Evolutionary conservation across 2,888 invertebrate genomes (phyloP).

Genomic region (Drepana falcataria): DNA sequence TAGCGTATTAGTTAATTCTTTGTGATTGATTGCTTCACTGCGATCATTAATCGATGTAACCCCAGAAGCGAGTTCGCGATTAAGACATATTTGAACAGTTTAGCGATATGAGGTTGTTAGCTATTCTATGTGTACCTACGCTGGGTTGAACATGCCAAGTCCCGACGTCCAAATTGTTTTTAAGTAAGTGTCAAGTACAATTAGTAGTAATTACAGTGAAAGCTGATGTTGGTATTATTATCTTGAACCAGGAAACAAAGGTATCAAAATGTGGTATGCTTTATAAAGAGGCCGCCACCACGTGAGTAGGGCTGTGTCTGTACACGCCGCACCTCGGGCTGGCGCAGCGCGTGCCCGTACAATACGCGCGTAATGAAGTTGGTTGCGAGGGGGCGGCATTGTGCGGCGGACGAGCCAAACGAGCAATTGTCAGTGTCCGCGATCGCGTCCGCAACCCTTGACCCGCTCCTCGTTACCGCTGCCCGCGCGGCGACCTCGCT

Average conservation of each 20-base stretch:
- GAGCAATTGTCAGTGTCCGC: conserved; percentile 60
- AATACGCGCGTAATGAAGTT: conserved; percentile 79
- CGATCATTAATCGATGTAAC: conserved; percentile 41
- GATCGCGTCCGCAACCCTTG: conserved; percentile 48
- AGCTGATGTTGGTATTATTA: conserved; percentile 17
- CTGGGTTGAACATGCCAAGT: neutral
- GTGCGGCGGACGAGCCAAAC: conserved; percentile 71
- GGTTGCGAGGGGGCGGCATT: conserved; percentile 72
- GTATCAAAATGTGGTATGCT: conserved; percentile 35
- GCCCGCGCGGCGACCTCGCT: conserved; percentile 29
- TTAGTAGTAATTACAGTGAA: conserved; percentile 10
- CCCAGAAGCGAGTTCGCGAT: conserved; percentile 28
- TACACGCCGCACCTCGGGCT: neutral
- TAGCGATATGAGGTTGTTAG: neutral
- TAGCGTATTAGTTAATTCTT: conserved; percentile 42
- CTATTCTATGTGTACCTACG: neutral
- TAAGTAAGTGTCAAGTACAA: neutral
- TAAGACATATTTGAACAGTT: neutral
- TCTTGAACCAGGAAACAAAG: conserved; percentile 35
- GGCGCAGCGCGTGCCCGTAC: conserved; percentile 47
- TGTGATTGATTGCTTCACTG: conserved; percentile 56
- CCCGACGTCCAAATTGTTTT: too few relatives aligned
- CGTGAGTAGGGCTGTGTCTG: neutral
- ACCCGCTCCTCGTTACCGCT: conserved; percentile 57
- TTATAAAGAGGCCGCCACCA: conserved; percentile 4